A percentile compares a stretch with the other conserved stretches of the same genome.
Evolutionary conservation across 2,888 invertebrate genomes (phyloP).

Genomic region (Nemotelus nigrinus): DNA sequence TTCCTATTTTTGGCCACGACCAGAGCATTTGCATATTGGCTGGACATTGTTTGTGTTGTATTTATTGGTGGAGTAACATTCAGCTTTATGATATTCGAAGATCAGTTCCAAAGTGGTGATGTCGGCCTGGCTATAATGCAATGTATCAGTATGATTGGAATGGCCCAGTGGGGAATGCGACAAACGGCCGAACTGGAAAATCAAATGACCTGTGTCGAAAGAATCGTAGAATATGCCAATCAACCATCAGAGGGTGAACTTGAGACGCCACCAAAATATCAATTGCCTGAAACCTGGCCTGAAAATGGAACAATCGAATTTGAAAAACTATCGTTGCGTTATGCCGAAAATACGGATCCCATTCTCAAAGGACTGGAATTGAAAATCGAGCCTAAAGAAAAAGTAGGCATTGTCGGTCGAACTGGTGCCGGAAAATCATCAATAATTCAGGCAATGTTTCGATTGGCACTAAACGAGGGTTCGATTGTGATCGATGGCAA

Average conservation of each 20-base stretch:
- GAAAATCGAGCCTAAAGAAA: slow-evolving; percentile 59
- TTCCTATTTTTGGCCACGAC: slow-evolving; percentile 85
- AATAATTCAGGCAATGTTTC: slow-evolving; percentile 64
- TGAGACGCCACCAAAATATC: slow-evolving; percentile 63
- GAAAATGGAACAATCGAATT: slow-evolving; percentile 70
- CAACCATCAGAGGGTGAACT: slow-evolving; percentile 72
- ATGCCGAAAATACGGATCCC: slow-evolving; percentile 71
- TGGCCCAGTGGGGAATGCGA: slow-evolving; percentile 86
- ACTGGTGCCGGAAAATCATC: slow-evolving; percentile 86
- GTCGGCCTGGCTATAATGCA: slow-evolving; percentile 79
- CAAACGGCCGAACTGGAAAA: slow-evolving; percentile 87
- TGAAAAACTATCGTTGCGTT: slow-evolving; percentile 71
- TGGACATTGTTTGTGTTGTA: slow-evolving; percentile 86
- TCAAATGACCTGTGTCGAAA: slow-evolving; percentile 85
- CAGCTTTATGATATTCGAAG: slow-evolving; percentile 77
- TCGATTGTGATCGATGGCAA: slow-evolving; percentile 46
- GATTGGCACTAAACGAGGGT: slow-evolving; percentile 45
- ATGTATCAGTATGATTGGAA: slow-evolving; percentile 76
- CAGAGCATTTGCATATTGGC: slow-evolving; percentile 91
- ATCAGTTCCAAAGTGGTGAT: slow-evolving; percentile 67
- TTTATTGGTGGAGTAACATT: slow-evolving; percentile 88
- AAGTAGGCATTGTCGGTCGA: slow-evolving; percentile 82
- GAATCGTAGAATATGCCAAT: slow-evolving; percentile 83
- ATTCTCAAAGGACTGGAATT: slow-evolving; percentile 77
- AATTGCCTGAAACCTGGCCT: slow-evolving; percentile 71